These are phyloP conservation scores for Sebastes hubbsi DNA, from an alignment of 2,797 vertebrate species.

Conservation along the genomic window DNA sequence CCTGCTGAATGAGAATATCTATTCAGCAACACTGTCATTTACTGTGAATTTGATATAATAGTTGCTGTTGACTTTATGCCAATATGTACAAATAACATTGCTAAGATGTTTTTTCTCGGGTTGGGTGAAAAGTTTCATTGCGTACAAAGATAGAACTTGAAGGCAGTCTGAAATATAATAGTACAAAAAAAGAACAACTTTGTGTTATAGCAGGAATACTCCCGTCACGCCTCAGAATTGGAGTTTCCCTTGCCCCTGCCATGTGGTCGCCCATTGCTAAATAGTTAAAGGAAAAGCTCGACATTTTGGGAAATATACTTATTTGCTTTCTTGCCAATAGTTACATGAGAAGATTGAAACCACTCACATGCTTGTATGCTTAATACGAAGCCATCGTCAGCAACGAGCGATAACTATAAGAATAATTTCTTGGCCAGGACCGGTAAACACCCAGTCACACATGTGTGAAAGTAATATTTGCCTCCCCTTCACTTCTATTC, in stretches of 20 bases:
- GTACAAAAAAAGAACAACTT: background rate
- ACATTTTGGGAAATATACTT: background rate
- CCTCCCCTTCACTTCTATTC: too few species aligned
- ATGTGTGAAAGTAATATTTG: too few species aligned
- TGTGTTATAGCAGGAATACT: background rate
- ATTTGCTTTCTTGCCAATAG: background rate
- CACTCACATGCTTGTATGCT: background rate
- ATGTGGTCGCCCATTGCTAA: background rate
- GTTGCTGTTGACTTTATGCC: background rate
- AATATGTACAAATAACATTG: background rate
- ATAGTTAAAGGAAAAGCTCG: background rate
- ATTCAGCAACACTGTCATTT: constrained; percentile 21
- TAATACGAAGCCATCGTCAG: background rate
- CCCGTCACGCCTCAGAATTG: background rate
- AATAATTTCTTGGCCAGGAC: background rate
- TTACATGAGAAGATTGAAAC: background rate
- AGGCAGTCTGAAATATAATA: background rate
- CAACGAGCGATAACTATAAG: background rate
- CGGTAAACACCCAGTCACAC: background rate
- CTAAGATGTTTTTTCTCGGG: background rate
- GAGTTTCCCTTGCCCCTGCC: background rate
- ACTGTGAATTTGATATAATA: constrained; percentile 3
- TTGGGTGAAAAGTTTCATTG: background rate
- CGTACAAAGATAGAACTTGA: background rate
- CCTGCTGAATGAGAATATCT: constrained; percentile 5